phyloP scores from a whole-genome alignment of 2,888 invertebrate genomes.

The Pollenia amentaria region DNA sequence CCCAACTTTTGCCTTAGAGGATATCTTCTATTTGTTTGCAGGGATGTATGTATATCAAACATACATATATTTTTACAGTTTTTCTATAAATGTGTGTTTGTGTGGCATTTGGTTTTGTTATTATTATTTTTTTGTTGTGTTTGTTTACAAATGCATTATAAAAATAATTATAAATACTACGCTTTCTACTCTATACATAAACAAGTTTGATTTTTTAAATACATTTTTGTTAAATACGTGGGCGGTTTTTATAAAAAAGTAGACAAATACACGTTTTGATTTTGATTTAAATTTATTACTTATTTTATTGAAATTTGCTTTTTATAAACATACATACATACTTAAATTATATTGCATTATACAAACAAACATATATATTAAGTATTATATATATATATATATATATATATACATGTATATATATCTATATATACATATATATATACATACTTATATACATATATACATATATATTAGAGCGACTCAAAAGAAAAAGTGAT shows the following conservation, averaged over 20 bases:
- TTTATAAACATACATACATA: neutral
- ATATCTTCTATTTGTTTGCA: too few species aligned
- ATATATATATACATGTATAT: neutral
- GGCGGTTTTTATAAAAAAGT: constrained; percentile 45
- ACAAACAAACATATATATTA: neutral
- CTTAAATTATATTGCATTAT: neutral
- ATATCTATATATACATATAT: neutral
- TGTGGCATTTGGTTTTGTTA: neutral
- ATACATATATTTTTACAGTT: neutral
- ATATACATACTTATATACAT: neutral
- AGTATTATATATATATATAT: neutral
- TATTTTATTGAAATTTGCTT: constrained; percentile 30
- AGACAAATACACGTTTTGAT: constrained; percentile 26
- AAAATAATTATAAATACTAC: constrained; percentile 59
- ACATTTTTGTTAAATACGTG: constrained; percentile 48
- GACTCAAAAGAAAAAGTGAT: too few species aligned
- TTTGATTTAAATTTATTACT: constrained; percentile 32
- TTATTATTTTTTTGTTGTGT: constrained; percentile 21
- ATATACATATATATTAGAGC: constrained; percentile 1
- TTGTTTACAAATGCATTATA: constrained; percentile 66
- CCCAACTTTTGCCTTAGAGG: too few species aligned
- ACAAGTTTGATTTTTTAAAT: constrained; percentile 25
- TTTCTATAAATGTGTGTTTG: neutral
- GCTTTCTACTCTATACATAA: constrained; percentile 22
- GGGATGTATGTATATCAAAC: neutral